Evolutionary conservation across 2,888 invertebrate species (phyloP).

Genomic region (Odontomyia ornata): DNA sequence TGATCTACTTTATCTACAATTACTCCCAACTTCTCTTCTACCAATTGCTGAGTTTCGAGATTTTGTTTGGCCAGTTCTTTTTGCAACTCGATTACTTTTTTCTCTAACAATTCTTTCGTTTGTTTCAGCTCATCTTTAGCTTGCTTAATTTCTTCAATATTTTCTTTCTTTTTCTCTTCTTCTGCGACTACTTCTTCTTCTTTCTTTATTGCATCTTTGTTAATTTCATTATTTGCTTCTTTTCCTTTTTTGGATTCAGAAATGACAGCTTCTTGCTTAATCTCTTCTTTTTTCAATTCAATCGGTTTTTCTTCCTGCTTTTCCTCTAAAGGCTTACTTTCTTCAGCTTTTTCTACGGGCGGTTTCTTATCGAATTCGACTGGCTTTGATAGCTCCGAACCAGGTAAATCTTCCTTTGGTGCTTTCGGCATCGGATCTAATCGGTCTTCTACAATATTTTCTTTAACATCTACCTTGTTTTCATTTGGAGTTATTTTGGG

Average conservation of each 20-base stretch:
- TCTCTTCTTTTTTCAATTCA: background rate
- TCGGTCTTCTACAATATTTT: constrained; percentile 4
- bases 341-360: background rate
- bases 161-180: constrained; percentile 56
- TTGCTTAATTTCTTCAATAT: constrained; percentile 58
- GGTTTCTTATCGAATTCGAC: background rate
- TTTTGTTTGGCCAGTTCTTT: constrained; percentile 63
- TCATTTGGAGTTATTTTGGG: constrained; percentile 1
- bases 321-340: background rate
- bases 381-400: constrained; percentile 37
- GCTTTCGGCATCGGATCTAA: constrained; percentile 36
- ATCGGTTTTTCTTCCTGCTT: background rate
- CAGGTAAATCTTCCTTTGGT: constrained; percentile 38
- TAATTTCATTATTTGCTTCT: constrained; percentile 53
- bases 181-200: constrained; percentile 63
- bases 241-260: constrained; percentile 38
- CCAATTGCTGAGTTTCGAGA: constrained; percentile 58
- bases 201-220: constrained; percentile 65
- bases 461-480: background rate
- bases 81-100: constrained; percentile 64
- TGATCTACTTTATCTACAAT: constrained; percentile 64
- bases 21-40: constrained; percentile 58
- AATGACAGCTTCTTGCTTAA: background rate
- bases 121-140: constrained; percentile 59
- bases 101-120: constrained; percentile 59